Evolutionary conservation across 2,797 vertebrate species (phyloP).

Genomic region (Rhinoraja longicauda): DNA sequence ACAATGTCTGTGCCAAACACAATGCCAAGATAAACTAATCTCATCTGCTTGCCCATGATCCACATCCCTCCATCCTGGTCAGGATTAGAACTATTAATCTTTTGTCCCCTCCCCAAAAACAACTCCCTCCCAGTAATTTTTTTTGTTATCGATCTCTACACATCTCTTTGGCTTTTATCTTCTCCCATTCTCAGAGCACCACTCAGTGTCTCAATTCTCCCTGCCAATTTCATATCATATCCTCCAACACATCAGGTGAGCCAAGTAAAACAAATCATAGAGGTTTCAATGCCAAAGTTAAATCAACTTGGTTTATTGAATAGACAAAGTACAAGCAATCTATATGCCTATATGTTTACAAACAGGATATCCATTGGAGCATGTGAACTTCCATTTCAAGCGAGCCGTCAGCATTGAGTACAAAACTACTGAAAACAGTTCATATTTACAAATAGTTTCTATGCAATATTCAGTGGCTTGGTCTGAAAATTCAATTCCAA

Average conservation of each 20-base stretch:
- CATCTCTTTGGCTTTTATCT: no score
- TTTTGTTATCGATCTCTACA: no score
- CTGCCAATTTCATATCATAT: no score
- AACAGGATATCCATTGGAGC: neutral
- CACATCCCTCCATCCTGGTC: no score
- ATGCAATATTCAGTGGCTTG: neutral
- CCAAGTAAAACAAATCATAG: neutral
- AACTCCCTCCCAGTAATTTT: no score
- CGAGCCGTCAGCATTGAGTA: neutral
- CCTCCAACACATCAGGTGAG: neutral
- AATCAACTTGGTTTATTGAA: slow-evolving; percentile 30
- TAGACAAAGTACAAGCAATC: slow-evolving; percentile 30
- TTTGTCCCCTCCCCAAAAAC: no score
- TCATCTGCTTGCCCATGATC: no score
- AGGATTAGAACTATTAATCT: no score
- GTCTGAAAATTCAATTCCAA: neutral
- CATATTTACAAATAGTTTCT: neutral
- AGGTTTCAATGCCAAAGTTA: neutral
- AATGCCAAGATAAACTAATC: no score
- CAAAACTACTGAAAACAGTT: neutral
- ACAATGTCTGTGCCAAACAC: no score
- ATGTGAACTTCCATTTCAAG: neutral
- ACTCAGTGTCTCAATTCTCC: neutral
- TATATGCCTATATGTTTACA: slow-evolving; percentile 26
- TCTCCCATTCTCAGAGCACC: no score